Evolutionary conservation across 2,797 vertebrate genomes (phyloP).

Genomic region (Enteromius radiatus): DNA sequence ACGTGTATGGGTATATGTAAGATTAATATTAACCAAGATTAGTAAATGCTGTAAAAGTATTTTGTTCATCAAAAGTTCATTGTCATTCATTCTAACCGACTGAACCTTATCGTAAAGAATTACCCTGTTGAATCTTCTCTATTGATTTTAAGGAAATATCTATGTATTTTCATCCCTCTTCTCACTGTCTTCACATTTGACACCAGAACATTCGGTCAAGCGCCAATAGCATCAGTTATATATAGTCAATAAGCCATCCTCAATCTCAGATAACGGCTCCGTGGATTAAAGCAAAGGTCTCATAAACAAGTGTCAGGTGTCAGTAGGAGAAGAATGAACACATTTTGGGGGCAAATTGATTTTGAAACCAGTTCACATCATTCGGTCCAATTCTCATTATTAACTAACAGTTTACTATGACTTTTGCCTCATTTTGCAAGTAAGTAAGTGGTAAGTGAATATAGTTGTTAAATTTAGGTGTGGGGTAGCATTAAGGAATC

Average conservation of each 20-base stretch:
- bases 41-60: slow-evolving; percentile 3
- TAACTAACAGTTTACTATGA: neutral
- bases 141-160: slow-evolving; percentile 28
- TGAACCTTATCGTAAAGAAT: neutral
- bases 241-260: slow-evolving; percentile 20
- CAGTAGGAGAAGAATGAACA: slow-evolving; percentile 16
- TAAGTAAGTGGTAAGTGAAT: neutral
- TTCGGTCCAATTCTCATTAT: neutral
- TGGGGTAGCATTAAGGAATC: neutral
- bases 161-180: neutral
- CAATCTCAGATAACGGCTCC: neutral
- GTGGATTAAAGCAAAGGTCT: slow-evolving; percentile 10
- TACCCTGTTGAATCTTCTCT: neutral
- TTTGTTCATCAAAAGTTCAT: too few relatives aligned
- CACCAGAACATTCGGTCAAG: neutral
- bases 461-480: neutral
- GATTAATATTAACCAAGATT: neutral
- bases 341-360: neutral
- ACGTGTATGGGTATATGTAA: neutral
- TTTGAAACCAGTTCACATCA: neutral
- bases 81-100: neutral
- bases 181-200: slow-evolving; percentile 14
- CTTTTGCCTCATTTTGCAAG: neutral
- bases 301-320: slow-evolving; percentile 24
- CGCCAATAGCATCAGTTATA: neutral